Evolutionary conservation across 2,888 invertebrate species (phyloP), one percentile per base, ranked within the genome.

Genomic region (Cryptocephalus primarius): DNA sequence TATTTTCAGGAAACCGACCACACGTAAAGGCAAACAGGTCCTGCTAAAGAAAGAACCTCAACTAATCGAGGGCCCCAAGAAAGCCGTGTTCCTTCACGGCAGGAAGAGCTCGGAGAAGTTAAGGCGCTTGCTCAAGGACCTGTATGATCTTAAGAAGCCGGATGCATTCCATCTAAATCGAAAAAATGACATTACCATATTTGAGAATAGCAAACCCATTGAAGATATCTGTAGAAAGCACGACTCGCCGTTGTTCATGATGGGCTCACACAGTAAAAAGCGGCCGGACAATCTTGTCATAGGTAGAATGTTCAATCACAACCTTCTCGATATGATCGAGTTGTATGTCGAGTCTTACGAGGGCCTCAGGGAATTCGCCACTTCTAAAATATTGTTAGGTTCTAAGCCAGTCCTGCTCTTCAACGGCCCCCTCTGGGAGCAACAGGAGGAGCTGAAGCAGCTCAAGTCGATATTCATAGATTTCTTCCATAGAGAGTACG

Each of bases 311-410:
- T 96, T 83, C 69, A 90, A 99, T 69, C 81, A 86, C 61, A 85
- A 86, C 47, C 73, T 99, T 32, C 72, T 99, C 47, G 99, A 99
- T 65, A 95, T 99, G 94, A 79, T 92, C 47, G 99, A 99, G 71
- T 78, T 99, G 46, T 91, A 93, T 9, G 79, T 97, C 14, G 88
- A 90, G 45, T 79, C 82, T 45, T 95, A 82, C 65, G 82, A 82
- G 64, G 76, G 86, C 0, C 77, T 96, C 67, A 72, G 78, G 12
- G 88, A 88, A 40, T 92, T 94, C 61, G 80, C 82, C 51, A 80
- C 79, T 46, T 80, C 85, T 44, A 92, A 68, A 59, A 60, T 70
- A 32, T 57, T 61, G 14, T 45, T 70, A 4, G 95, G 92, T 6
- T 79, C 83, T 0, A 99, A 97, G 69, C 96, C 97, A 0, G 86